Conservation (phyloP, 64 coral and sea anemone genomes). For the Cladopsammia gracilis region DNA sequence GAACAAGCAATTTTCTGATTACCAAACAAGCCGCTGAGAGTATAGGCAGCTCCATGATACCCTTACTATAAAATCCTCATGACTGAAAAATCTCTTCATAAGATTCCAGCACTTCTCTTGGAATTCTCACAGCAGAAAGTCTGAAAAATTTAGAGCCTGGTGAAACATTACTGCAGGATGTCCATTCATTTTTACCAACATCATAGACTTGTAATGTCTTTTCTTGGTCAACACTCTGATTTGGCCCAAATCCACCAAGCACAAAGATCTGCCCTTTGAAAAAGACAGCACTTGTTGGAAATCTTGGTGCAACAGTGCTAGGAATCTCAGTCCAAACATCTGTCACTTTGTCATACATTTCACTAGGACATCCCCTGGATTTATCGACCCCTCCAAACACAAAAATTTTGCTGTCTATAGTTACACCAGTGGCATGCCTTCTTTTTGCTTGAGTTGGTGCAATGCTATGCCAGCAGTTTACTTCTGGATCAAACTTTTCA, state of each 20-base stretch:
- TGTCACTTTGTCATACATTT: constrained; percentile 50
- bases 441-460: constrained; percentile 38
- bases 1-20: too few relatives aligned
- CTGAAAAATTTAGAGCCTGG: not conserved
- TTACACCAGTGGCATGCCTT: constrained; percentile 44
- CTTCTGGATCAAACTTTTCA: not conserved
- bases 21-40: too few relatives aligned
- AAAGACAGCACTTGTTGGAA: not conserved
- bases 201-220: not conserved
- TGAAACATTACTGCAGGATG: not conserved
- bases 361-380: constrained; percentile 7
- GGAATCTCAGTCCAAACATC: not conserved
- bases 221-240: not conserved
- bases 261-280: not conserved
- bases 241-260: not conserved
- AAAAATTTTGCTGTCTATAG: constrained; percentile 39
- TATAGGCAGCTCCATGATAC: too few relatives aligned
- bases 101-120: not conserved
- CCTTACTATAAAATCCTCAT: too few relatives aligned
- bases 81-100: not conserved
- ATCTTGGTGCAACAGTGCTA: constrained; percentile 37
- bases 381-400: constrained; percentile 56
- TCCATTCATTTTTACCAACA: not conserved
- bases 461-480: constrained; percentile 47
- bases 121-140: not conserved